These are phyloP conservation scores for Albula goreensis DNA, from an alignment of 2,113 vertebrate genomes.

Conservation along the genomic window DNA sequence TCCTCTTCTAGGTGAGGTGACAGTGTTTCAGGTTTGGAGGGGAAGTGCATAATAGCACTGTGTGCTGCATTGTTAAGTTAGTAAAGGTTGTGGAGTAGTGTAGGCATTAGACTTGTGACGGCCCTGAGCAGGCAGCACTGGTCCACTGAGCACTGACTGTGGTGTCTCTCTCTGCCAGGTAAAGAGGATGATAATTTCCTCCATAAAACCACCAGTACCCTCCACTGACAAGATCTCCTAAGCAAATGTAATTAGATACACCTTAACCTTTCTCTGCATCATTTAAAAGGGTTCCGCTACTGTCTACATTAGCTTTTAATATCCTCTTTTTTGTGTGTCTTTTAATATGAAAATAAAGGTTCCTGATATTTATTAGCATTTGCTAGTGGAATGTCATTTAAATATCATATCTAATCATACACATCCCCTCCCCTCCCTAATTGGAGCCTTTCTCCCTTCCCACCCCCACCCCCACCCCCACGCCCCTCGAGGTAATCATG, in stretches of 20 bases:
- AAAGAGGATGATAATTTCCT: conserved; percentile 41
- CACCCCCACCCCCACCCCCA: conserved; percentile 15
- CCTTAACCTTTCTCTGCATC: conserved; percentile 41
- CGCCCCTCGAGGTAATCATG: conserved; percentile 56
- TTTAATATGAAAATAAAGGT: conserved; percentile 9
- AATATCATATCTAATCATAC: conserved; percentile 72
- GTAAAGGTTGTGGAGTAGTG: no score
- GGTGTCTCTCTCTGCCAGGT: not conserved
- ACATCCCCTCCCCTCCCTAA: conserved; percentile 44
- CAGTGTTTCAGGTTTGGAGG: no score
- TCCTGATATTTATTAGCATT: conserved; percentile 63
- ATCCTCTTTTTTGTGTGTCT: not conserved
- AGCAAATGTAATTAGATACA: conserved; percentile 57
- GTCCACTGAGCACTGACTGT: not conserved
- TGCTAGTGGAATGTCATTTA: conserved; percentile 69
- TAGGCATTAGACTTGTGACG: no score
- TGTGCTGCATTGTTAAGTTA: no score
- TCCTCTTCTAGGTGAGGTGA: no score
- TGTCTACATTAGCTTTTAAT: conserved; percentile 29
- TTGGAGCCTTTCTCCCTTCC: conserved; percentile 43
- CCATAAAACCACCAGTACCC: conserved; percentile 2
- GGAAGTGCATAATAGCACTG: no score
- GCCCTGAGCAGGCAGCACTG: not conserved
- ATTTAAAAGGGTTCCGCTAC: conserved; percentile 36
- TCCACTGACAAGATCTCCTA: conserved; percentile 40